Evolutionary conservation across 2,797 vertebrate species (phyloP).

Genomic region (Ctenopoma multispine): DNA sequence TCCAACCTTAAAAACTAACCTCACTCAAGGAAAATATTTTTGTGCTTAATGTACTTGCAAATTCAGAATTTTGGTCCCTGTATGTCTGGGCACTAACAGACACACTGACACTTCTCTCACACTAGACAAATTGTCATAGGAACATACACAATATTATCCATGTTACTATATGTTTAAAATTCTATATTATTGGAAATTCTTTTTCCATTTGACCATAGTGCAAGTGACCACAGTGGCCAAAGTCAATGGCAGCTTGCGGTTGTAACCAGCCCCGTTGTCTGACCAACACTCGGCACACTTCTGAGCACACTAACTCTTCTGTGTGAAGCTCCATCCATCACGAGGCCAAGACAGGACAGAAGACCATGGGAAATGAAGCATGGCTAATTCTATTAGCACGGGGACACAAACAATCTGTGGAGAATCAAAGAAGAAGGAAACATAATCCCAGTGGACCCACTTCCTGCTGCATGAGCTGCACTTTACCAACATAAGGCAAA

Average conservation of each 20-base stretch:
- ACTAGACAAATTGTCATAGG: not conserved
- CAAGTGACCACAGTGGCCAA: slow-evolving; percentile 54
- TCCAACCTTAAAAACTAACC: slow-evolving; percentile 4
- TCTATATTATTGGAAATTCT: not conserved
- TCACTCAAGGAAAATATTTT: slow-evolving; percentile 2
- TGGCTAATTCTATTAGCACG: slow-evolving; percentile 84
- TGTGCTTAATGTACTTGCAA: not conserved
- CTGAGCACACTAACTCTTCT: slow-evolving; percentile 65
- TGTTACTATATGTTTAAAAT: not conserved
- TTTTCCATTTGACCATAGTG: slow-evolving; percentile 41
- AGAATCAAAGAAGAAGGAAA: slow-evolving; percentile 78
- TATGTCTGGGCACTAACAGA: not conserved
- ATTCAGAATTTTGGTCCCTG: not conserved
- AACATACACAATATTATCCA: too few relatives aligned
- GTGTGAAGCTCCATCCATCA: slow-evolving; percentile 74
- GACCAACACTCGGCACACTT: slow-evolving; percentile 72
- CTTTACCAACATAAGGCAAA: slow-evolving; percentile 81
- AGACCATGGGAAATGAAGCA: slow-evolving; percentile 84
- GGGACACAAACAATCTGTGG: slow-evolving; percentile 83
- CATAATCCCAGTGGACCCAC: slow-evolving; percentile 77
- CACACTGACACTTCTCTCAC: not conserved
- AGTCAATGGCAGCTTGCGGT: slow-evolving; percentile 59
- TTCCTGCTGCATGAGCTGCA: slow-evolving; percentile 80
- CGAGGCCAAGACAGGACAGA: slow-evolving; percentile 70
- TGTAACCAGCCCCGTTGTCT: slow-evolving; percentile 55